Conservation (phyloP, 2,888 invertebrate species). For the Yponomeuta evonymella region DNA sequence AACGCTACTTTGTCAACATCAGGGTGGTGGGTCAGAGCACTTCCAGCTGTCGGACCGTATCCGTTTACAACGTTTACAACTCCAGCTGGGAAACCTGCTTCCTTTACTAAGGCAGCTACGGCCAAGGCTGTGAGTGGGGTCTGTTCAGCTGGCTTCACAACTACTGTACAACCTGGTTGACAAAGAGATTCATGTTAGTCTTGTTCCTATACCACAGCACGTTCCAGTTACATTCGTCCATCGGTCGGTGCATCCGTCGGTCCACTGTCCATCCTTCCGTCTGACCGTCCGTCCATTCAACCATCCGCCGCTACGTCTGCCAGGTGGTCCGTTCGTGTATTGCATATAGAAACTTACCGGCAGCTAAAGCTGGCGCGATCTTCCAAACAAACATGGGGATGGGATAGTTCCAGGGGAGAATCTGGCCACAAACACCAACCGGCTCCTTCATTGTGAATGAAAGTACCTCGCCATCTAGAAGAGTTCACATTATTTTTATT, state of each 20-base stretch:
- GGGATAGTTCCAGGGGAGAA: slow-evolving; percentile 96
- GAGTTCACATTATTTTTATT: neutral
- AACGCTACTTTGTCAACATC: slow-evolving; percentile 93
- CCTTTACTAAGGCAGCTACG: slow-evolving; percentile 87
- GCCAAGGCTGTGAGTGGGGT: slow-evolving; percentile 93
- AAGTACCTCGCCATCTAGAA: slow-evolving; percentile 83
- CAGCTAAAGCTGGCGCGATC: slow-evolving; percentile 85
- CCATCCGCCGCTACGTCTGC: no score
- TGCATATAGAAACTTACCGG: slow-evolving; percentile 42
- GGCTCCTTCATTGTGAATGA: slow-evolving; percentile 91
- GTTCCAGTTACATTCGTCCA: neutral
- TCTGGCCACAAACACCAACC: slow-evolving; percentile 90
- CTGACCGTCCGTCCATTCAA: no score
- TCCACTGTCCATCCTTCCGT: no score
- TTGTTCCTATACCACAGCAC: neutral
- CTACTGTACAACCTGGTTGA: slow-evolving; percentile 81
- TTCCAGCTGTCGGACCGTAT: slow-evolving; percentile 85
- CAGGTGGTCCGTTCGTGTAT: neutral
- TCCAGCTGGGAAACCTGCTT: slow-evolving; percentile 94
- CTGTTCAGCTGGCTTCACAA: slow-evolving; percentile 96
- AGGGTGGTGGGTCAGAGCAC: slow-evolving; percentile 81
- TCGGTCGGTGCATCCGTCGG: no score
- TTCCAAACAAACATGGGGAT: slow-evolving; percentile 96
- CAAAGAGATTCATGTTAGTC: neutral
- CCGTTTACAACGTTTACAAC: slow-evolving; percentile 94